Percentiles rank a stretch among this genome's conserved stretches.
Evolutionary conservation across 2,113 vertebrate genomes (phyloP).

Genomic region (Dicrurus megarhynchus): DNA sequence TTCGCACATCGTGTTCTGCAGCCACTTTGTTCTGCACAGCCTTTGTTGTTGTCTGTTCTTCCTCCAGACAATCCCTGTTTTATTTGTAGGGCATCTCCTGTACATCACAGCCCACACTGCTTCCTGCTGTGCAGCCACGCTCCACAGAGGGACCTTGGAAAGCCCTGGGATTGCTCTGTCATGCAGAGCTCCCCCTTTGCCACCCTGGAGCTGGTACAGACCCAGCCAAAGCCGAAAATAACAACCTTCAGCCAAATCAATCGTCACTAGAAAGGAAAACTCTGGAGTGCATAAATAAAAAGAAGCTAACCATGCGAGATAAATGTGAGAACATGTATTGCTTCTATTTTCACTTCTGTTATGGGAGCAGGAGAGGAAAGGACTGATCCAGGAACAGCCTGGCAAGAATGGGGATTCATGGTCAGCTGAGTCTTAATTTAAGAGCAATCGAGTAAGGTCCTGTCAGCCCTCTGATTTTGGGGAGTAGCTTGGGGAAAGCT

Average conservation of each 20-base stretch:
- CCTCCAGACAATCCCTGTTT: slow-evolving; percentile 17
- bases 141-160: neutral
- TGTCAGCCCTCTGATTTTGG: neutral
- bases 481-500: neutral
- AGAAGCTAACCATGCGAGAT: neutral
- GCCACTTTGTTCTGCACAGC: neutral
- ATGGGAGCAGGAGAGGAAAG: neutral
- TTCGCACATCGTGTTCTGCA: neutral
- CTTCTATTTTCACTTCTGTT: neutral
- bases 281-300: neutral
- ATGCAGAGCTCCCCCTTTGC: neutral
- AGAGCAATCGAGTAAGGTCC: neutral
- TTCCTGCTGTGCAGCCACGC: slow-evolving; percentile 11
- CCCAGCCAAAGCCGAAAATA: neutral
- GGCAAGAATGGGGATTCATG: neutral
- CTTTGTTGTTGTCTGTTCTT: slow-evolving; percentile 25
- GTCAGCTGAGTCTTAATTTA: neutral
- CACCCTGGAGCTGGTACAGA: neutral
- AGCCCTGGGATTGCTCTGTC: neutral
- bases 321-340: neutral
- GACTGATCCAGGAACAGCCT: neutral
- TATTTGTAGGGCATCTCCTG: slow-evolving; percentile 43
- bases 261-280: neutral
- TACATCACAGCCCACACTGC: neutral
- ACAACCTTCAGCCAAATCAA: neutral